Evolutionary conservation across 2,888 invertebrate genomes (phyloP), one percentile per base, ranked within the genome.

Genomic region (Habrosyne pyritoides): DNA sequence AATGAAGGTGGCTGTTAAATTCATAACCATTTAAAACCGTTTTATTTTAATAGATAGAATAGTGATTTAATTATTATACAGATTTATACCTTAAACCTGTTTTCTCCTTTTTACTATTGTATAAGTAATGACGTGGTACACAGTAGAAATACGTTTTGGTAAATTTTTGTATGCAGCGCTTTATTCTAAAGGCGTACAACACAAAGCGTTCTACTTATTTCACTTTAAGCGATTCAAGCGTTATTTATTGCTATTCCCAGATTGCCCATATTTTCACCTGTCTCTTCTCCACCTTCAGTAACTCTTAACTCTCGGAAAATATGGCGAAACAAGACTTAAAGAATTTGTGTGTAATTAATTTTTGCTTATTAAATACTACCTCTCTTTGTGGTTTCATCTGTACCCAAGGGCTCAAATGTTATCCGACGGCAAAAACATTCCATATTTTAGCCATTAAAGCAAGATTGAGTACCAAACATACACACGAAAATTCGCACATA

Each of bases 191-290:
- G 18, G 42, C 18, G 42, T 42, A 18, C 18, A 42, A 42, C 42
- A 42, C 42, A 42, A 42, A 42, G 14, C 42, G 18, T 42, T 42
- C 42, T 18, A 42, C 42, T 42, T 42, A 42, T 42, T 42, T 42
- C 42, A 42, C 42, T 42, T 42, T 18, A 42, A 42, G 42, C 42
- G 42, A 42, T 42, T 42, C 42, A 42, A 42, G 42, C 42, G 14
- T 42, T 42, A 42, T 42, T 42, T 42, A 42, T 42, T 2, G 42
- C 42, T 42, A 18, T 42, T 42, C 42, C 42, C 42, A 42, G 42
- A 42, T 42, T 42, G 42, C 14, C 18, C 42, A 42, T 42, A 42
- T 42, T 42, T 42, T 42, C 42, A 42, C 42, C 42, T 42, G 42
- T 42, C 42, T 24, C 3, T 7, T 24, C 24, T 42, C 18, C n/a